phyloP scores from a whole-genome alignment of 2,797 vertebrate species.

The Prionace glauca region DNA sequence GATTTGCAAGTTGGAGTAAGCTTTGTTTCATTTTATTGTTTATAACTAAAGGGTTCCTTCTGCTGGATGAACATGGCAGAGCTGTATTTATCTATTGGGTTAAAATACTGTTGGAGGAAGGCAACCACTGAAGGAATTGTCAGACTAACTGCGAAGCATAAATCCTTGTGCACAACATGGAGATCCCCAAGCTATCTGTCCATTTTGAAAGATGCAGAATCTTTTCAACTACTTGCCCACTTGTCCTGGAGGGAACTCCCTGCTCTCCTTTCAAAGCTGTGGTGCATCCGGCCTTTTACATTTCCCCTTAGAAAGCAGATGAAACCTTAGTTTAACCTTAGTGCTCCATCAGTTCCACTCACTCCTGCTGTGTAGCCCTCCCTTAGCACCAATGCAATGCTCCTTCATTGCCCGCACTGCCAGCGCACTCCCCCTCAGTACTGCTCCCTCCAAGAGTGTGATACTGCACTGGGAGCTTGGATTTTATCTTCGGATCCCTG shows the following conservation, averaged over 20 bases:
- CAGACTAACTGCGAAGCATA: background rate
- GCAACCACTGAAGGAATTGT: too few relatives aligned
- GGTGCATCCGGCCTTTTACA: background rate
- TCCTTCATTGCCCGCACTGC: background rate
- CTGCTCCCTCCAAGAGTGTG: too few relatives aligned
- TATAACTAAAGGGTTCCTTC: too few relatives aligned
- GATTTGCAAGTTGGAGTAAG: too few relatives aligned
- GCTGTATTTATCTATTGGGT: background rate
- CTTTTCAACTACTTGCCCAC: background rate
- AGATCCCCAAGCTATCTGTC: background rate
- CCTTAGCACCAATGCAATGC: background rate
- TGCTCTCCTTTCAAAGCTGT: background rate
- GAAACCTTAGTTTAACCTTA: background rate
- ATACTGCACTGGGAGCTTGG: background rate
- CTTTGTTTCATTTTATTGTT: too few relatives aligned
- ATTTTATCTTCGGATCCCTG: background rate
- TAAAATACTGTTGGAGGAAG: background rate
- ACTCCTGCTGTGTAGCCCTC: background rate
- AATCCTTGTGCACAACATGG: background rate
- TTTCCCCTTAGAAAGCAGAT: background rate
- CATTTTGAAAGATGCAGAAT: background rate
- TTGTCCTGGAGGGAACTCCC: background rate
- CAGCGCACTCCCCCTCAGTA: background rate
- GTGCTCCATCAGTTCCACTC: background rate
- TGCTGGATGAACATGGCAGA: too few relatives aligned